These are phyloP conservation scores for Percopsis omiscomaycus DNA, from an alignment of 2,797 vertebrate genomes.

Conservation along the genomic window DNA sequence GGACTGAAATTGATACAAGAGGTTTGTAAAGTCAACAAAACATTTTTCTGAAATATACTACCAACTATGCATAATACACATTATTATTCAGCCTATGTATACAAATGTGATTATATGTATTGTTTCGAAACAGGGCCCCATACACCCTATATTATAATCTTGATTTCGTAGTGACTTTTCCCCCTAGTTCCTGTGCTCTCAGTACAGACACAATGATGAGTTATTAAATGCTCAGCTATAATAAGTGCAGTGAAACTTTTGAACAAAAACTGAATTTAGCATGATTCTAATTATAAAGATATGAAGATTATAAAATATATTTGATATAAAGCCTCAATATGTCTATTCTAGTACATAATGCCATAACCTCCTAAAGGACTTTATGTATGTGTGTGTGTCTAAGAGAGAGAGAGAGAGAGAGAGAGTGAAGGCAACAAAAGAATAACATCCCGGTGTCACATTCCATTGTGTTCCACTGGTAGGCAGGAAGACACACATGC, in stretches of 20 bases:
- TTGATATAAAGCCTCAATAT: neutral
- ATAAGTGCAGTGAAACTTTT: constrained; percentile 15
- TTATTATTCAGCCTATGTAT: neutral
- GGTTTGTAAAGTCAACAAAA: constrained; percentile 14
- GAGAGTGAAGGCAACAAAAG: too few relatives aligned
- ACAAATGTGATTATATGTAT: neutral
- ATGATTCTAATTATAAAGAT: too few relatives aligned
- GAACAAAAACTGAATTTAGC: neutral
- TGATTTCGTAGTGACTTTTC: neutral
- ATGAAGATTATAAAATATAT: too few relatives aligned
- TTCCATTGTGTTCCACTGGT: too few relatives aligned
- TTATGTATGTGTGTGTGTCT: constrained; percentile 1
- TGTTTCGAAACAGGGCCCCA: too few relatives aligned
- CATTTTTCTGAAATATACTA: neutral
- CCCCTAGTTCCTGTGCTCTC: neutral
- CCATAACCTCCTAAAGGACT: too few relatives aligned
- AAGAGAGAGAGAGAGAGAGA: too few relatives aligned
- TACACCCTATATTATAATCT: neutral
- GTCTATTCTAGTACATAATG: too few relatives aligned
- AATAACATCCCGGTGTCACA: too few relatives aligned
- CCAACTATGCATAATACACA: neutral
- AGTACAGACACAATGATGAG: constrained; percentile 12
- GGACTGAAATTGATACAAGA: neutral
- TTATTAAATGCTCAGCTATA: neutral
- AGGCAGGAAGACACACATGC: too few relatives aligned